Conservation (phyloP, 2,113 vertebrate genomes). For the Chloebia gouldiae region DNA sequence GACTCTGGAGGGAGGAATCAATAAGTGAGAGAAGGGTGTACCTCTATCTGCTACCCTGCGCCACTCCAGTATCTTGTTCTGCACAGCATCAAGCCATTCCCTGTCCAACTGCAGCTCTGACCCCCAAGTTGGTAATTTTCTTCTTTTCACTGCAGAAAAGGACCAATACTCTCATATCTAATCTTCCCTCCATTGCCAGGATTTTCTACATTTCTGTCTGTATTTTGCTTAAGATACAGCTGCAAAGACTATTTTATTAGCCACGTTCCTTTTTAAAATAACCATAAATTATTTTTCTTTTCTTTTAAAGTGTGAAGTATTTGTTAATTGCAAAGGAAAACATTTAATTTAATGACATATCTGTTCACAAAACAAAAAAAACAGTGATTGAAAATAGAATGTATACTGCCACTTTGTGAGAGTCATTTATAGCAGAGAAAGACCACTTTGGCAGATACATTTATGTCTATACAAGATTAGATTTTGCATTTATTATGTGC, state of each 20-base stretch:
- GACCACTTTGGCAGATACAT: conserved; percentile 46
- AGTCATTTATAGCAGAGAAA: conserved; percentile 40
- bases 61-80: neutral
- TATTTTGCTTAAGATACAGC: neutral
- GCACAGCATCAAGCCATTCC: neutral
- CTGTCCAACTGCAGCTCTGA: neutral
- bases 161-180: neutral
- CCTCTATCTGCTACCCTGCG: neutral
- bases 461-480: conserved; percentile 35
- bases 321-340: conserved; percentile 19
- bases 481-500: conserved; percentile 46
- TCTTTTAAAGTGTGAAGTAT: neutral
- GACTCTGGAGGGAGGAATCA: neutral
- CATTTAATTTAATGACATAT: neutral
- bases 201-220: neutral
- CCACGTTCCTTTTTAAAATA: neutral
- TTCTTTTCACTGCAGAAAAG: neutral
- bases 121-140: neutral
- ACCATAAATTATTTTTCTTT: neutral
- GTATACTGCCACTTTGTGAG: neutral
- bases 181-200: neutral
- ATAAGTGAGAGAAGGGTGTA: neutral
- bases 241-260: neutral
- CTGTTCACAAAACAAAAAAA: conserved; percentile 26
- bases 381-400: conserved; percentile 20